Evolutionary conservation across 35 echinoderm and acorn worm genomes (phyloP), one percentile per base, ranked within the genome.

Genomic region (Antedon bifida): DNA sequence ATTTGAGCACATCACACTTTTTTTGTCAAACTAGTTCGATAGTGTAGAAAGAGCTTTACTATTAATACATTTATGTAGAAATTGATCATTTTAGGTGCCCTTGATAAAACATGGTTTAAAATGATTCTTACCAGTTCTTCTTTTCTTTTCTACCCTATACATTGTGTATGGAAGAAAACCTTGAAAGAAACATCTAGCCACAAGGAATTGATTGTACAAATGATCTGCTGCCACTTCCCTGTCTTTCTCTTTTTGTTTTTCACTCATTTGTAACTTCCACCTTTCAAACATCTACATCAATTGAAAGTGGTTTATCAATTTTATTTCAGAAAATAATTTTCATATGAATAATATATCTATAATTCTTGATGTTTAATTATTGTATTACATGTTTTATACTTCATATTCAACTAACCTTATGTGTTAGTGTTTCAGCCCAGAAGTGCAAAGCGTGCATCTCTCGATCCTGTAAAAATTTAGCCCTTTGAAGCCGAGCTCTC

Each of bases 361-460:
- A n/a, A n/a, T n/a, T n/a, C n/a, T n/a, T n/a, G n/a, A n/a, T n/a
- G n/a, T n/a, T n/a, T n/a, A n/a, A n/a, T n/a, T n/a, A n/a, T n/a
- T n/a, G n/a, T n/a, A n/a, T n/a, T n/a, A n/a, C n/a, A n/a, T n/a
- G n/a, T n/a, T n/a, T n/a, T n/a, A n/a, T n/a, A n/a, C n/a, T n/a
- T n/a, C n/a, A n/a, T n/a, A n/a, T n/a, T n/a, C n/a, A 76, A 34
- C 34, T 83, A 79, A 91, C 90, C 90, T 80, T 87, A 21, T 87
- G 46, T 1, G 36, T 78, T 21, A 91, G 76, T 30, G 30, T 64
- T 31, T 86, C 32, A 44, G 90, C 90, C 90, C 90, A 91, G 75
- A 84, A 74, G 75, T 91, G 90, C 11, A 91, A 36, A 10, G 90
- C 90, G 84, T 39, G 81, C 17, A 34, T 44, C 28, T 87, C 85